Conservation (phyloP, 37 sponge, comb jelly and placozoan genomes). For the Ephydatia muelleri region DNA sequence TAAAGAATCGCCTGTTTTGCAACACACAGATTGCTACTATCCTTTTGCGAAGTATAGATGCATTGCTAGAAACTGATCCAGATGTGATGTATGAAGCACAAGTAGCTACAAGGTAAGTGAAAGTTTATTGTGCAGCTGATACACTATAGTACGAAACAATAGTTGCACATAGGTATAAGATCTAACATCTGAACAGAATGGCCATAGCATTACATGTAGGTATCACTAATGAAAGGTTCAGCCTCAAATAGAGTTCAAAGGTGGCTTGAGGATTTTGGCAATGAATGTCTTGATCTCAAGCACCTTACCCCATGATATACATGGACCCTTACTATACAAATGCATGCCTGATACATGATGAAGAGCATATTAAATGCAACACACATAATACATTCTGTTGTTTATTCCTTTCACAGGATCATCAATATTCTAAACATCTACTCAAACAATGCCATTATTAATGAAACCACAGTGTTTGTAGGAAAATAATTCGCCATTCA, state of each 20-base stretch:
- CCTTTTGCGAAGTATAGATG: neutral
- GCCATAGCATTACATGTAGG: too few species aligned
- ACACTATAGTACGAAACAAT: too few species aligned
- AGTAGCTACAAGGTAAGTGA: neutral
- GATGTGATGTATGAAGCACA: neutral
- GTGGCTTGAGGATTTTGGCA: too few species aligned
- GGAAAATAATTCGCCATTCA: neutral
- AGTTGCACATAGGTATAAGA: too few species aligned
- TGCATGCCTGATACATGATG: too few species aligned
- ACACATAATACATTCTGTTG: neutral
- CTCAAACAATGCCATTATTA: neutral
- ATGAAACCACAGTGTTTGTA: neutral
- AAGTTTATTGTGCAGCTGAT: neutral
- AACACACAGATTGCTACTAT: neutral
- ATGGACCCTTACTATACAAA: too few species aligned
- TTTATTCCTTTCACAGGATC: neutral
- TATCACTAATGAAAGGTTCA: neutral
- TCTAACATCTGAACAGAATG: too few species aligned
- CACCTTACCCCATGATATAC: neutral
- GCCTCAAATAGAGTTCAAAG: too few species aligned
- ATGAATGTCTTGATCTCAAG: too few species aligned
- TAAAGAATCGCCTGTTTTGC: neutral
- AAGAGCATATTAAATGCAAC: too few species aligned
- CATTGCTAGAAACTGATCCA: neutral
- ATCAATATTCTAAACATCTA: neutral